A percentile compares a stretch with the other conserved stretches of the same genome.
Conservation (phyloP, 2,797 vertebrate species). For the Halcyon chelicuti region DNA sequence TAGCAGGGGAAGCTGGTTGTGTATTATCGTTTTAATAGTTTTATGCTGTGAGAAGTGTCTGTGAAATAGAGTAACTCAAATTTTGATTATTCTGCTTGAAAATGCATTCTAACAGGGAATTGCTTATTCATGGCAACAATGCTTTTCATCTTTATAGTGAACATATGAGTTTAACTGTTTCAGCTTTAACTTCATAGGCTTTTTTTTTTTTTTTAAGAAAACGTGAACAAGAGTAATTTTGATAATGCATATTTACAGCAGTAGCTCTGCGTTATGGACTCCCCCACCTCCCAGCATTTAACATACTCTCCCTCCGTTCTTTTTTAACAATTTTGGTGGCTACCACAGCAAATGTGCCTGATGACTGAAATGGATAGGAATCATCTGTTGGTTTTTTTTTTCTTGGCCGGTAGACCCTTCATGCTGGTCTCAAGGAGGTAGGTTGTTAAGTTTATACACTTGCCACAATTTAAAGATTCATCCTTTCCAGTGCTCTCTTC, state of each 20-base stretch:
- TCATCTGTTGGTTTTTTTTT: neutral
- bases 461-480: neutral
- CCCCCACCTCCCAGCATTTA: accelerated
- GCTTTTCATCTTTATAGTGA: neutral
- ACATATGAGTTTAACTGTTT: neutral
- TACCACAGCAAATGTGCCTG: neutral
- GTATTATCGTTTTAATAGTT: neutral
- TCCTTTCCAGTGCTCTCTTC: neutral
- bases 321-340: neutral
- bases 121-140: neutral
- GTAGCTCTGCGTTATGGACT: neutral
- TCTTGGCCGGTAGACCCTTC: neutral
- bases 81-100: neutral
- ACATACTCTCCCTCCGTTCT: accelerated
- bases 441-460: neutral
- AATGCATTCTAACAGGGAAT: neutral
- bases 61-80: neutral
- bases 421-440: neutral
- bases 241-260: neutral
- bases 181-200: neutral
- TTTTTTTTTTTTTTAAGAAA: neutral
- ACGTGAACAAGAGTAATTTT: neutral
- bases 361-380: neutral
- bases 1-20: neutral
- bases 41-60: neutral